Evolutionary conservation across 2,797 vertebrate genomes (phyloP).

Genomic region (Dendrocincla fuliginosa): DNA sequence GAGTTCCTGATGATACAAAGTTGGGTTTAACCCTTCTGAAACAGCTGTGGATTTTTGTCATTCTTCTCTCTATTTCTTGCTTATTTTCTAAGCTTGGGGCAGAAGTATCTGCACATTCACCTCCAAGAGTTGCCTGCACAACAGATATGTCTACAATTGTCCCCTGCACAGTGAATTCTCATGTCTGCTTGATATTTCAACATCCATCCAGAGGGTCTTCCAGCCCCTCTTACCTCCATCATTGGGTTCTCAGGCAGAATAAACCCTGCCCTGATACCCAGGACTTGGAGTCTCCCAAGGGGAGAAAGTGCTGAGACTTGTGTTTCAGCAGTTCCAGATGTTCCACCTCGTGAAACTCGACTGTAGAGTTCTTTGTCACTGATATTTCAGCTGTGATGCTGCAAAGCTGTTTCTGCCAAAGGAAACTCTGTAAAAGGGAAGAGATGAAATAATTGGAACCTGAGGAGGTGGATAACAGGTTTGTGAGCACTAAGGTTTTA

Average conservation of each 20-base stretch:
- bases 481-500: neutral
- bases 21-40: neutral
- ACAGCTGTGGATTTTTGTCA: neutral
- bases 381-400: neutral
- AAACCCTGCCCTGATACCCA: neutral
- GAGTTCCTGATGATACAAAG: neutral
- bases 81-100: neutral
- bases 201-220: neutral
- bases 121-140: neutral
- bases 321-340: neutral
- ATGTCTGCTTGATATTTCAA: neutral
- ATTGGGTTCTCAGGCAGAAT: neutral
- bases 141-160: neutral
- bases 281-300: neutral
- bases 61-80: neutral
- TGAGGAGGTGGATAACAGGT: neutral
- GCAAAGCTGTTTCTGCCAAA: neutral
- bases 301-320: neutral
- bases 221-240: neutral
- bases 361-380: neutral
- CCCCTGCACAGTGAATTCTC: neutral
- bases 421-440: neutral
- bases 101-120: neutral
- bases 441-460: fast-evolving
- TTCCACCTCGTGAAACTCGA: neutral